These are phyloP conservation scores for Polyergus mexicanus DNA, from an alignment of 1,140 invertebrate species.

Conservation along the genomic window DNA sequence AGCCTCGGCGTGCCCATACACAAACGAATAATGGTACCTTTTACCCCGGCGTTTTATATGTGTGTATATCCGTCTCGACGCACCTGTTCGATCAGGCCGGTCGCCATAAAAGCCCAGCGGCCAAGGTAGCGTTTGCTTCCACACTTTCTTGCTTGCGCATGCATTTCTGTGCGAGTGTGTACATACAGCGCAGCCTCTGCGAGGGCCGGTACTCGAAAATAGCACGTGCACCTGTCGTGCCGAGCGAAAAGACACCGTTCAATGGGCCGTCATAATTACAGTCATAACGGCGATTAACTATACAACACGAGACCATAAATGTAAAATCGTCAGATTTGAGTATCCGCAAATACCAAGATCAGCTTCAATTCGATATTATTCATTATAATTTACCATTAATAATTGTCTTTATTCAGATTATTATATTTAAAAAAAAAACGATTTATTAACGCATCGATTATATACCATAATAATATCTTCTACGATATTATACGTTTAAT, in stretches of 20 bases:
- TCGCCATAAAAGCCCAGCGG: conserved; percentile 78
- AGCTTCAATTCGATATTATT: background rate
- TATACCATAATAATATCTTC: too few relatives aligned
- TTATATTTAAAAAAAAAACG: background rate
- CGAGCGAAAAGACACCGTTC: conserved; percentile 66
- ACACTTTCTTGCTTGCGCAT: conserved; percentile 72
- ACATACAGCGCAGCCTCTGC: conserved; percentile 42
- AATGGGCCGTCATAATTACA: conserved; percentile 52
- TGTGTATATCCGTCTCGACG: conserved; percentile 60
- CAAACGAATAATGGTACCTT: conserved; percentile 74
- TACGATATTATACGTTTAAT: background rate
- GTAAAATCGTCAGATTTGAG: conserved; percentile 34
- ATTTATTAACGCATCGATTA: background rate
- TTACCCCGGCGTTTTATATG: conserved; percentile 62
- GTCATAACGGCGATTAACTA: conserved; percentile 38
- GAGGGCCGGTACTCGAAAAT: conserved; percentile 72
- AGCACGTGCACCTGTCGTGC: conserved; percentile 75
- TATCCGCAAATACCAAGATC: background rate
- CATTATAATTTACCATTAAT: conserved; percentile 7
- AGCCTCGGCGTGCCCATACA: conserved; percentile 46
- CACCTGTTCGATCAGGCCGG: conserved; percentile 81
- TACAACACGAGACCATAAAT: conserved; percentile 28
- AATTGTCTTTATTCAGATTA: background rate
- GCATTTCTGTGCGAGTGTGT: conserved; percentile 43
- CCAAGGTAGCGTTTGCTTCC: conserved; percentile 77